Percentiles rank a stretch among this genome's conserved stretches.
phyloP scores from a whole-genome alignment of 2,113 vertebrate genomes.

The Charina bottae region DNA sequence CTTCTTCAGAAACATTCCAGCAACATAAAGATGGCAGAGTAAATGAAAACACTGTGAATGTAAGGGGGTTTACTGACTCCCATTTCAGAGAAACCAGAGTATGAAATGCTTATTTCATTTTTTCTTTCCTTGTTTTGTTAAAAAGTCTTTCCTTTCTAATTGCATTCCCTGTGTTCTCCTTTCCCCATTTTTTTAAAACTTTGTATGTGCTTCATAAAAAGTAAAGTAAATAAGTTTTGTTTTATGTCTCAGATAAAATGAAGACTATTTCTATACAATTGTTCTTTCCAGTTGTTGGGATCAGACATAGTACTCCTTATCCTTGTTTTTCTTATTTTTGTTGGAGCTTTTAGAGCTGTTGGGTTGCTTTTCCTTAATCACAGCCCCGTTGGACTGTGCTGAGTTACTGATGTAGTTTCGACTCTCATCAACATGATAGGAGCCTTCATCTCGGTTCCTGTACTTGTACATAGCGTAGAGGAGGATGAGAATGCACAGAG shows the following conservation, averaged over 20 bases:
- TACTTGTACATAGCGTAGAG: slow-evolving; percentile 99
- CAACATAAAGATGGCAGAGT: slow-evolving; percentile 93
- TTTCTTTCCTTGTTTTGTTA: slow-evolving; percentile 35
- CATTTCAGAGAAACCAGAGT: slow-evolving; percentile 85
- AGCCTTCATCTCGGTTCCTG: slow-evolving; percentile 96
- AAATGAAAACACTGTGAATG: slow-evolving; percentile 89
- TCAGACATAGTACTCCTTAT: slow-evolving; percentile 99
- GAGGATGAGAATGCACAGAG: slow-evolving; percentile 97
- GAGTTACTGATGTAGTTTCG: slow-evolving; percentile 99
- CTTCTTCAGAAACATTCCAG: slow-evolving; percentile 87
- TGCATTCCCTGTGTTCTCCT: slow-evolving; percentile 82
- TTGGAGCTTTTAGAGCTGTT: slow-evolving; percentile 89
- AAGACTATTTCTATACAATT: slow-evolving; percentile 94
- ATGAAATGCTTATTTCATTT: slow-evolving; percentile 75
- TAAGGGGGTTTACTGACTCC: slow-evolving; percentile 83
- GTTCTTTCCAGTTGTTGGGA: slow-evolving; percentile 77
- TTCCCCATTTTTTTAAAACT: slow-evolving; percentile 74
- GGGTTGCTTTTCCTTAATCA: slow-evolving; percentile 95
- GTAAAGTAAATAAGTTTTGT: slow-evolving; percentile 87
- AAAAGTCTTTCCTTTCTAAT: slow-evolving; percentile 83
- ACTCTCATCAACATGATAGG: slow-evolving; percentile 97
- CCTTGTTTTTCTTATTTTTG: slow-evolving; percentile 99
- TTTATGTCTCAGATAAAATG: slow-evolving; percentile 91
- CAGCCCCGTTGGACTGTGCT: slow-evolving; percentile 95
- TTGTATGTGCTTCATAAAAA: slow-evolving; percentile 85